A percentile compares a stretch with the other conserved stretches of the same genome.
Conservation (phyloP, 2,113 vertebrate genomes). For the Nothobranchius furzeri region DNA sequence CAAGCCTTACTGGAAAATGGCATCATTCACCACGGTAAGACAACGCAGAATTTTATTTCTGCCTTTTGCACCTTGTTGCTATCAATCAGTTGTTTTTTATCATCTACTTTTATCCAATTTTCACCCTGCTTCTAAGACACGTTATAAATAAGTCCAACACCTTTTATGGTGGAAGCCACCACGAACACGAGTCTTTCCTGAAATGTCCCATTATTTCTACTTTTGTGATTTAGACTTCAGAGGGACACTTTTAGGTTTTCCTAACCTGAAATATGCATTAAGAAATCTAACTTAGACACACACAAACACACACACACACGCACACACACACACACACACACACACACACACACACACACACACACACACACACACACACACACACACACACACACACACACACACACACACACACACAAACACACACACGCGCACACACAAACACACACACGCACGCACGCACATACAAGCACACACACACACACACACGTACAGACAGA, state of each 20-base stretch:
- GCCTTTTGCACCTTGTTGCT: not conserved
- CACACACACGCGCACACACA: too few relatives aligned
- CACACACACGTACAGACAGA: not conserved
- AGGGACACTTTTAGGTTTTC: conserved; percentile 17
- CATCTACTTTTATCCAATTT: conserved; percentile 3
- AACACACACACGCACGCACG: too few relatives aligned
- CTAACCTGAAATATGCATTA: conserved; percentile 45
- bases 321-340: too few relatives aligned
- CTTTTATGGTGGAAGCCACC: not conserved
- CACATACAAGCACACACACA: too few relatives aligned
- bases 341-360: too few relatives aligned
- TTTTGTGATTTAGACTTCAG: conserved; percentile 6
- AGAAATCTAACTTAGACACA: conserved; percentile 24
- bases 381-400: conserved; percentile 20
- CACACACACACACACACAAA: conserved; percentile 1
- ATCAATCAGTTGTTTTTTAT: not conserved
- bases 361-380: conserved; percentile 1
- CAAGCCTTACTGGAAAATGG: conserved; percentile 97
- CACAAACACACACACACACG: not conserved
- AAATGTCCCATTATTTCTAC: conserved; percentile 11
- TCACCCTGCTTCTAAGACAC: not conserved
- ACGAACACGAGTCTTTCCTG: not conserved
- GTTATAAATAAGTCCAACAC: not conserved
- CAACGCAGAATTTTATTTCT: conserved; percentile 4
- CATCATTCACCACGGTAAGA: conserved; percentile 97